Evolutionary conservation across 2,113 vertebrate genomes (phyloP).

Genomic region (Tragelaphus scriptus): DNA sequence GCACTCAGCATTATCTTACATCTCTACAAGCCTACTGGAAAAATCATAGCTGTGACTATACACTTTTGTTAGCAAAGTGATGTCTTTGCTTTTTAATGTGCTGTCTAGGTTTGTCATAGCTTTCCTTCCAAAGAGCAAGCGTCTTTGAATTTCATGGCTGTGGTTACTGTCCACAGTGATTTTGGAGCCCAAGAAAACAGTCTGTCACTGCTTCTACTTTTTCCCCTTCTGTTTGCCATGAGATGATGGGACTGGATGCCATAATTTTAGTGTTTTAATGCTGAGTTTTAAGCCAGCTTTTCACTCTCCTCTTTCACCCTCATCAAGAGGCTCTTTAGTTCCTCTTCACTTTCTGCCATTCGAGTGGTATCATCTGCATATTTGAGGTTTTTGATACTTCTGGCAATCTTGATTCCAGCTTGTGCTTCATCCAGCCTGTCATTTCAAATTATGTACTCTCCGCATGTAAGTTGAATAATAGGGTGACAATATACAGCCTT

Average conservation of each 20-base stretch:
- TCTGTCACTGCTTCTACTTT: neutral
- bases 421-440: neutral
- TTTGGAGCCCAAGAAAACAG: neutral
- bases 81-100: neutral
- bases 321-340: neutral
- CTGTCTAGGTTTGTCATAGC: neutral
- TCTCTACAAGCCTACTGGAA: neutral
- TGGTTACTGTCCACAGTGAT: neutral
- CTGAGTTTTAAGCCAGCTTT: neutral
- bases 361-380: neutral
- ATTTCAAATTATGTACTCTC: neutral
- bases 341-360: neutral
- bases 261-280: neutral
- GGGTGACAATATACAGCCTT: neutral
- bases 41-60: neutral
- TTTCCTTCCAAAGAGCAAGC: neutral
- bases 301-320: neutral
- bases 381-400: neutral
- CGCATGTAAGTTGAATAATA: neutral
- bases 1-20: neutral
- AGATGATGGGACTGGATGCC: neutral
- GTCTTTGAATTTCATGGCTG: neutral
- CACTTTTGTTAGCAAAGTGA: neutral
- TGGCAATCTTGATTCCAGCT: neutral
- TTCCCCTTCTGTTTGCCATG: neutral